Evolutionary conservation across 2,888 invertebrate genomes (phyloP).

Genomic region (Antheraea yamamai): DNA sequence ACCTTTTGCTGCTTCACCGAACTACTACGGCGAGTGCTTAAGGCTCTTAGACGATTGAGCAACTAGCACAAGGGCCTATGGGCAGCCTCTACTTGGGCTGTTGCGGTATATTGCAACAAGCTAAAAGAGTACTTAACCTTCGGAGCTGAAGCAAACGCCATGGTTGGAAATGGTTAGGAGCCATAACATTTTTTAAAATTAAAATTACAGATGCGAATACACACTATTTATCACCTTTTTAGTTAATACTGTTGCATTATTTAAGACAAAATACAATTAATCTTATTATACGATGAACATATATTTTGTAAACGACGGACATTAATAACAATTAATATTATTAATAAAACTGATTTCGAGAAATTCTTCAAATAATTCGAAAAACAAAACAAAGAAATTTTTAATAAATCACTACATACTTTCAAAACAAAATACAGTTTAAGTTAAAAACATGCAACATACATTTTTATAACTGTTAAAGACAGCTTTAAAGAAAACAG

Average conservation of each 20-base stretch:
- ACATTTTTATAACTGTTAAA: constrained; percentile 23
- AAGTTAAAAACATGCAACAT: constrained; percentile 13
- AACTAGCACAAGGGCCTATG: no score
- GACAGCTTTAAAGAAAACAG: constrained; percentile 34
- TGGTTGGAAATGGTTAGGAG: no score
- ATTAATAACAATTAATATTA: background rate
- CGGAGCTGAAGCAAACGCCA: no score
- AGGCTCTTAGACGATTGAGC: no score
- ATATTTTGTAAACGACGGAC: background rate
- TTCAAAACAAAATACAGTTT: constrained; percentile 10
- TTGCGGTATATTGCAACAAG: no score
- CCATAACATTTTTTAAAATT: no score
- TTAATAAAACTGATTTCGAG: background rate
- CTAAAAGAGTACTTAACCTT: no score
- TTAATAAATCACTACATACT: background rate
- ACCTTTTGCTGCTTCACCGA: no score
- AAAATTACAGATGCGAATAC: background rate
- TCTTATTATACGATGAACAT: background rate
- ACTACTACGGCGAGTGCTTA: no score
- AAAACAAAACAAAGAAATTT: background rate
- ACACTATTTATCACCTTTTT: background rate
- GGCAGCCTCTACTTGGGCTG: no score
- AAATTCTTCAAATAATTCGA: background rate
- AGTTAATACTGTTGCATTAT: background rate
- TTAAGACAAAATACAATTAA: background rate